Base-by-base conservation (phyloP, 1,140 invertebrate species). In the Antheraea pernyi region DNA sequence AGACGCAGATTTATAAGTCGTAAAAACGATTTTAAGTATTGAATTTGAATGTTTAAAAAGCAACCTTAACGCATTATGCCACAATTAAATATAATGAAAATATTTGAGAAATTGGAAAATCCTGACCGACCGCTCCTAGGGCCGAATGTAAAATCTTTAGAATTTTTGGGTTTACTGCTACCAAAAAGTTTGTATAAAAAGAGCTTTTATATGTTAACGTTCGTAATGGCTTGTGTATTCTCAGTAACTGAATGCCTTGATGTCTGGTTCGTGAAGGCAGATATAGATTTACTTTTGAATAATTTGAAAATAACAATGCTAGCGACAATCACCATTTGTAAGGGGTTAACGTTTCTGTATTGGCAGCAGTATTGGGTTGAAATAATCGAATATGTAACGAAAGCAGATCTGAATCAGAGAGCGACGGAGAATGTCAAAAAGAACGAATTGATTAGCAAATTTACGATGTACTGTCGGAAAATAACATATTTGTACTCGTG, bases 251-350 rank as follows among this genome's bases (percentile, higher is more conserved):
- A 89, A 73, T 85, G 78, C 59, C 76, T 82, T 0, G 89, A 91
- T 18, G 81, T 91, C 3, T 89, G 84, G 84, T 89, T 85, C 58
- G 74, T 89, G 9, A 89, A 84, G 73, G 70, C 74, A 2, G 83
- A 91, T 19, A 80, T 91, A 59, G 83, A 78, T 74, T 62, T 89
- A 18, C 68, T 89, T 8, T 59, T 91, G 13, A 88, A 81, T 9
- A 91, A 91, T 65, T 46, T 89, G n/a, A 91, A 91, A 68, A 89
- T 90, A 0, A 89, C 85, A 0, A 73, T 91, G 69, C 53, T 90
- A 9, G 86, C 89, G 0, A 85, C 86, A 0, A 79, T 91, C 8
- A 89, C 83, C 62, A 82, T 89, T 0, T 68, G 64, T 16, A 91
- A 91, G 71, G 78, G 88, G 0, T 68, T 68, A 0, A 88, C 83